These are phyloP conservation scores for Nephrotoma appendiculata DNA, from an alignment of 2,888 invertebrate genomes.

Conservation along the genomic window DNA sequence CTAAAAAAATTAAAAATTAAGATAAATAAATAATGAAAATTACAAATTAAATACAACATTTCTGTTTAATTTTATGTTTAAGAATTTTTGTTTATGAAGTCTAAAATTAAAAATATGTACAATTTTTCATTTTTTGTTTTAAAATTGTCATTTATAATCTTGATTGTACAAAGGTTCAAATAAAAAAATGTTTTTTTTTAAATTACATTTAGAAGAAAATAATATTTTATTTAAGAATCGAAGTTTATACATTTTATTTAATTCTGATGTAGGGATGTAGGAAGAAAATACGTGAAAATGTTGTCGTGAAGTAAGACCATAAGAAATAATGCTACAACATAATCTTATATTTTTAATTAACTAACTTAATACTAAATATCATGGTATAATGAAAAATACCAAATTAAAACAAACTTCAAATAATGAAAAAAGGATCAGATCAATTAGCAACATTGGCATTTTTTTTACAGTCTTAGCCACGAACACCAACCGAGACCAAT, in stretches of 20 bases:
- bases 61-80: neutral
- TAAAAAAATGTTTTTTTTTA: neutral
- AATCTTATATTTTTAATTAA: neutral
- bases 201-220: neutral
- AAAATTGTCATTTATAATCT: neutral
- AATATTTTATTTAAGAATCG: neutral
- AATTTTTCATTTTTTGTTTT: neutral
- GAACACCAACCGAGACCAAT: neutral
- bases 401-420: neutral
- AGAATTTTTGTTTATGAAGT: neutral
- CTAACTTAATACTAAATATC: neutral
- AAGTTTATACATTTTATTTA: neutral
- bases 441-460: neutral
- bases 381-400: neutral
- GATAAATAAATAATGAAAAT: neutral
- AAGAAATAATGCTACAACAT: neutral
- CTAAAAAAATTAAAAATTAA: neutral
- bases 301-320: neutral
- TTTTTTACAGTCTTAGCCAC: neutral
- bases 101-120: neutral
- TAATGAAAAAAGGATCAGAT: neutral
- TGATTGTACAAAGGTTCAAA: neutral
- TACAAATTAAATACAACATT: neutral
- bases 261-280: neutral
- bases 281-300: neutral